phyloP scores from a whole-genome alignment of 2,888 invertebrate genomes.

The Calephelis perditalis region DNA sequence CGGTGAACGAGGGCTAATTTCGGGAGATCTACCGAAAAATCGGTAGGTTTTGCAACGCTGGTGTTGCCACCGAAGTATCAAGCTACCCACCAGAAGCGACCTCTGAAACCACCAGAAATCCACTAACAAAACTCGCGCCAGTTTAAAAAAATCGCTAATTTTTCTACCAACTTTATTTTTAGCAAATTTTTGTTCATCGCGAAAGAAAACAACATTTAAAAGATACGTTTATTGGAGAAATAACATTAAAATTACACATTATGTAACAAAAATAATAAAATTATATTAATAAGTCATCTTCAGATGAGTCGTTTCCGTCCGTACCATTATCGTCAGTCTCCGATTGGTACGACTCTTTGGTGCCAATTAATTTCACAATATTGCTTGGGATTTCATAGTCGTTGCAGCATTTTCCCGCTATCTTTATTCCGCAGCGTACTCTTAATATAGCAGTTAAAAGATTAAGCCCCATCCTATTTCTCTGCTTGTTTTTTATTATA shows the following conservation, averaged over 20 bases:
- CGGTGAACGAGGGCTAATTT: too few species aligned
- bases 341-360: background rate
- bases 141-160: conserved; percentile 15
- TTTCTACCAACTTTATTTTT: conserved; percentile 15
- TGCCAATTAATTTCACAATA: conserved; percentile 1
- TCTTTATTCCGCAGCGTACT: conserved; percentile 7
- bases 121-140: conserved; percentile 8
- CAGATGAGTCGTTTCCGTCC: conserved; percentile 16
- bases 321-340: conserved; percentile 10
- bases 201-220: conserved; percentile 14
- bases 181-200: conserved; percentile 9
- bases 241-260: conserved; percentile 16
- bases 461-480: background rate
- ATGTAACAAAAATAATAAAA: conserved; percentile 16
- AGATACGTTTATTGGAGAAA: conserved; percentile 16
- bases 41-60: too few species aligned
- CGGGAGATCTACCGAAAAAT: too few species aligned
- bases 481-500: conserved; percentile 15
- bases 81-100: too few species aligned
- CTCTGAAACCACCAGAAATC: too few species aligned
- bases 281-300: conserved; percentile 16
- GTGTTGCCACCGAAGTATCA: too few species aligned
- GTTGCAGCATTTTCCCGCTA: conserved; percentile 9
- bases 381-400: background rate
- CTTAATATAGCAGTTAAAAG: conserved; percentile 12